Conservation (phyloP, 2,888 invertebrate species). For the Cyrtodaria siliqua region DNA sequence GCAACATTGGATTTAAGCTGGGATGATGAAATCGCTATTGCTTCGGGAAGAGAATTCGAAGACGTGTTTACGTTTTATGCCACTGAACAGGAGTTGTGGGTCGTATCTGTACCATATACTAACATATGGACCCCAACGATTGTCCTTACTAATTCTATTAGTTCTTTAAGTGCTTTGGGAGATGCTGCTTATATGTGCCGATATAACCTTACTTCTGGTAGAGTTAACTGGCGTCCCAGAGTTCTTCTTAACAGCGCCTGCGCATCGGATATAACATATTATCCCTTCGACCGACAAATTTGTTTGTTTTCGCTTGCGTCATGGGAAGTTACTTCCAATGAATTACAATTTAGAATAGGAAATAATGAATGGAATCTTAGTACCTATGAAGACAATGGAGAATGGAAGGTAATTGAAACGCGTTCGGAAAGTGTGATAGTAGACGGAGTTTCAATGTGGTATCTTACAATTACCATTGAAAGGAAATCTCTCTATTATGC, state of each 20-base stretch:
- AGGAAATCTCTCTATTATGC: constrained; percentile 48
- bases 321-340: constrained; percentile 25
- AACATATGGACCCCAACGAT: constrained; percentile 24
- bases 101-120: not conserved
- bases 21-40: constrained; percentile 7
- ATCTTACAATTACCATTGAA: constrained; percentile 30
- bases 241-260: constrained; percentile 37
- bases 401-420: constrained; percentile 45
- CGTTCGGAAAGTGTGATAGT: constrained; percentile 17
- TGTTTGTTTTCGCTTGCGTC: constrained; percentile 37
- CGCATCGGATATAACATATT: constrained; percentile 51
- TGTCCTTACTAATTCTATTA: constrained; percentile 27
- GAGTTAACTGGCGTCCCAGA: constrained; percentile 47
- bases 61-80: too few species aligned
- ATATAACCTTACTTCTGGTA: constrained; percentile 19
- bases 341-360: constrained; percentile 3
- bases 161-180: constrained; percentile 19
- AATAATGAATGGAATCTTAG: constrained; percentile 11
- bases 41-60: too few species aligned
- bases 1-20: not conserved
- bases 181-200: constrained; percentile 26
- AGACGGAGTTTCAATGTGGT: constrained; percentile 2
- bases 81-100: not conserved
- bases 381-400: constrained; percentile 39
- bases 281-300: constrained; percentile 51